Evolutionary conservation across 2,113 vertebrate genomes (phyloP).

Genomic region (Etheostoma cragini): DNA sequence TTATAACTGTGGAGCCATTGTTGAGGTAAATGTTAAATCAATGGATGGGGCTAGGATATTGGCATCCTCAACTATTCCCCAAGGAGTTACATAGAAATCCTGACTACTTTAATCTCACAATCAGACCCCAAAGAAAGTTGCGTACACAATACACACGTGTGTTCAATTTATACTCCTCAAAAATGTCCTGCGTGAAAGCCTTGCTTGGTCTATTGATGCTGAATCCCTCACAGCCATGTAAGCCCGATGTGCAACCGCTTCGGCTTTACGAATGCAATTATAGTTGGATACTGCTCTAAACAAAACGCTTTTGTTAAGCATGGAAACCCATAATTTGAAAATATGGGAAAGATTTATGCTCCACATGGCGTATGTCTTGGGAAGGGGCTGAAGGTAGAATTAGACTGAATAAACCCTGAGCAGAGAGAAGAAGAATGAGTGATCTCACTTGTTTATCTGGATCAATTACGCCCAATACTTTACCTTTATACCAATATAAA

Average conservation of each 20-base stretch:
- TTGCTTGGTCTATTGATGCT: constrained; percentile 29
- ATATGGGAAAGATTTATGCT: constrained; percentile 46
- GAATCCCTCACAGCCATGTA: constrained; percentile 29
- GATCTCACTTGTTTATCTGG: constrained; percentile 15
- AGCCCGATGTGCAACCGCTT: constrained; percentile 26
- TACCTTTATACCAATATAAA: background rate
- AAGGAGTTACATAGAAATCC: constrained; percentile 36
- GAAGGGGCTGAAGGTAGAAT: constrained; percentile 21
- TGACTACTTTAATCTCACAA: constrained; percentile 52
- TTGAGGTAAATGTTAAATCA: constrained; percentile 65
- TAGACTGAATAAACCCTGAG: background rate
- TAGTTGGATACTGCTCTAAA: constrained; percentile 48
- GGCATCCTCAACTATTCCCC: constrained; percentile 28
- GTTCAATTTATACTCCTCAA: constrained; percentile 47
- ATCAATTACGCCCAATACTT: constrained; percentile 16
- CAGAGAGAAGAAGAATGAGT: background rate
- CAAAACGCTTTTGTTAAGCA: constrained; percentile 66
- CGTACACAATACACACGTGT: constrained; percentile 27
- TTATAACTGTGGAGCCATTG: constrained; percentile 73
- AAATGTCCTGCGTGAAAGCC: constrained; percentile 28
- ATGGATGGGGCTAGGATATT: constrained; percentile 26
- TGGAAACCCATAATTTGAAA: constrained; percentile 63
- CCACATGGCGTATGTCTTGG: constrained; percentile 40
- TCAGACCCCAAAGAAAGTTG: constrained; percentile 18
- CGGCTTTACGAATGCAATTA: constrained; percentile 44